A percentile compares a stretch with the other conserved stretches of the same genome.
Evolutionary conservation across 1,140 invertebrate genomes (phyloP).

Genomic region (Yoshiicerus persimilis): DNA sequence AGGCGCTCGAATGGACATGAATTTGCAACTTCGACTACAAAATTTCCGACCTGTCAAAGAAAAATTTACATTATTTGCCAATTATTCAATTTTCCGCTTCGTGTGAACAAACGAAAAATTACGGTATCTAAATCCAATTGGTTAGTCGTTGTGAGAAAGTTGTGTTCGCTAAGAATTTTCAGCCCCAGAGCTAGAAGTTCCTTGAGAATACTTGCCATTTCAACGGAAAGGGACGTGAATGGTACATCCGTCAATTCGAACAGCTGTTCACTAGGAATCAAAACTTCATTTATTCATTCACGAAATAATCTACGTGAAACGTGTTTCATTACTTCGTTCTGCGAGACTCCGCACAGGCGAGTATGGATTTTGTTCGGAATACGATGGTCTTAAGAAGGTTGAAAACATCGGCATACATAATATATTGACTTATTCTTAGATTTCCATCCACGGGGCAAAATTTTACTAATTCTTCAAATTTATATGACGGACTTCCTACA

Average conservation of each 20-base stretch:
- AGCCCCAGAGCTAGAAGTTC: not conserved
- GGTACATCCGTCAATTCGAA: not conserved
- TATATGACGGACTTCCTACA: not conserved
- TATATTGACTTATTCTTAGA: not conserved
- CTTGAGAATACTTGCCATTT: not conserved
- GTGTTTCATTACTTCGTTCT: not conserved
- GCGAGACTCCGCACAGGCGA: not conserved
- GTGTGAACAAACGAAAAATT: not conserved
- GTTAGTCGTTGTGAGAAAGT: not conserved
- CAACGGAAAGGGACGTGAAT: not conserved
- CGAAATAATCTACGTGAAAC: too few species aligned
- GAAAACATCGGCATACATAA: not conserved
- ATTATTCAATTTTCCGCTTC: not conserved
- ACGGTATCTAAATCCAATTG: not conserved
- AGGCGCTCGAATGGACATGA: slow-evolving; percentile 24
- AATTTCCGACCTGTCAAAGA: not conserved
- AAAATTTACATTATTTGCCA: not conserved
- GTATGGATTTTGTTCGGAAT: not conserved
- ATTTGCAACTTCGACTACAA: not conserved
- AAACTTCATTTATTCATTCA: not conserved
- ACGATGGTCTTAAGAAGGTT: not conserved
- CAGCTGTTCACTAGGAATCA: not conserved
- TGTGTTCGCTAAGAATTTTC: not conserved
- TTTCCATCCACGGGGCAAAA: not conserved
- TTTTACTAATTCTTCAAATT: not conserved